A percentile compares a stretch with the other conserved stretches of the same genome.
Evolutionary conservation across 2,888 invertebrate genomes (phyloP).

Genomic region (Tetropium fuscum): DNA sequence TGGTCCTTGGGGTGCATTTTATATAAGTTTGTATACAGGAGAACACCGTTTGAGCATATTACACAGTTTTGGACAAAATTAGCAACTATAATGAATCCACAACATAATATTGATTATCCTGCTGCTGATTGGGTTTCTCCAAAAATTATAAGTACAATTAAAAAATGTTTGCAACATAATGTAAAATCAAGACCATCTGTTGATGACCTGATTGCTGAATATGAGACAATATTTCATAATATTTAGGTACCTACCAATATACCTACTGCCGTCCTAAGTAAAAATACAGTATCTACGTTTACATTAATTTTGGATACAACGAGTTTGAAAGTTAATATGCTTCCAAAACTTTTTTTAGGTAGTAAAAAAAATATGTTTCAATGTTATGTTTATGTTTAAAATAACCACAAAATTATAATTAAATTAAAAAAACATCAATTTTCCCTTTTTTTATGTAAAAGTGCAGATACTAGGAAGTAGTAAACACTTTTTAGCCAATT

Average conservation of each 20-base stretch:
- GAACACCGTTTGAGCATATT: constrained; percentile 91
- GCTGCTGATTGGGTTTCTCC: constrained; percentile 69
- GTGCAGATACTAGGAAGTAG: too few relatives aligned
- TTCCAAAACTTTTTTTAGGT: too few relatives aligned
- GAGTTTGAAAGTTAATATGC: too few relatives aligned
- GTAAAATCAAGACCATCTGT: constrained; percentile 81
- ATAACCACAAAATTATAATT: too few relatives aligned
- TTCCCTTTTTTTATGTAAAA: too few relatives aligned
- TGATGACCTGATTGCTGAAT: constrained; percentile 73
- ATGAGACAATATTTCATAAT: constrained; percentile 40
- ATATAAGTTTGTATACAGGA: constrained; percentile 90
- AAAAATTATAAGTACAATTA: constrained; percentile 73
- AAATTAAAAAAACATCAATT: too few relatives aligned
- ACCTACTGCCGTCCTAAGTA: too few relatives aligned
- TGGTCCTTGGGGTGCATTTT: constrained; percentile 98
- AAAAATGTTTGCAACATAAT: constrained; percentile 80
- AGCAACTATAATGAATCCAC: constrained; percentile 54
- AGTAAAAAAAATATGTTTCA: too few relatives aligned
- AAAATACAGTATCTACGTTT: too few relatives aligned
- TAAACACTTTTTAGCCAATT: too few relatives aligned
- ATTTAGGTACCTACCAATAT: constrained; percentile 11
- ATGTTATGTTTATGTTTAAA: too few relatives aligned
- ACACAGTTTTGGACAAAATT: constrained; percentile 47
- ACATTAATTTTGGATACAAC: too few relatives aligned
- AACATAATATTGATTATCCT: constrained; percentile 81